These are phyloP conservation scores for Penaeus monodon DNA, from an alignment of 2,888 invertebrate genomes.

Conservation along the genomic window DNA sequence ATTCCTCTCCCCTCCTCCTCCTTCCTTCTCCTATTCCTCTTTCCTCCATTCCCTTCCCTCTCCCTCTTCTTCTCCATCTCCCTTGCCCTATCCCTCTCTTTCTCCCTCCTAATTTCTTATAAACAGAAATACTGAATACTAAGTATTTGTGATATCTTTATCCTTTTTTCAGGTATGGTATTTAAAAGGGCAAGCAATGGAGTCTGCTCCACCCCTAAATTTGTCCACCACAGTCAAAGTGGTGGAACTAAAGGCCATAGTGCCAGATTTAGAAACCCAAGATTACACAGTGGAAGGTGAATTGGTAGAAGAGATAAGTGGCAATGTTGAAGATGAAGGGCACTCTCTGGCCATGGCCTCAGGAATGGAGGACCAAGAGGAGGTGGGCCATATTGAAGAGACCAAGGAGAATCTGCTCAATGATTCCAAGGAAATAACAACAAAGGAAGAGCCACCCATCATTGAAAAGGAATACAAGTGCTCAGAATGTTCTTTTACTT, in stretches of 20 bases:
- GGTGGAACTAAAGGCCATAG: conserved; percentile 47
- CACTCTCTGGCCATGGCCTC: not conserved
- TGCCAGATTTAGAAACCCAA: conserved; percentile 33
- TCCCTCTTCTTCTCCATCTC: too few relatives aligned
- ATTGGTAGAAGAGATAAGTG: conserved; percentile 33
- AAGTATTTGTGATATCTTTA: too few relatives aligned
- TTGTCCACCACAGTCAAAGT: conserved; percentile 61
- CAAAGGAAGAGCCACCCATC: not conserved
- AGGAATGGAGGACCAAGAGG: conserved; percentile 13
- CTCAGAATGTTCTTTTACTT: conserved; percentile 39
- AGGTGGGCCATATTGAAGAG: conserved; percentile 27
- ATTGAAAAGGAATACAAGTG: conserved; percentile 47
- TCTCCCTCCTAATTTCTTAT: too few relatives aligned
- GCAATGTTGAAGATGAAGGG: conserved; percentile 12
- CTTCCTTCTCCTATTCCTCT: too few relatives aligned
- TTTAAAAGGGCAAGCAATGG: conserved; percentile 33
- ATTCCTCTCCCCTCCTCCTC: too few relatives aligned
- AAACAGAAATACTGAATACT: too few relatives aligned
- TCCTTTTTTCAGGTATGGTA: too few relatives aligned
- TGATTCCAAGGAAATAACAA: not conserved
- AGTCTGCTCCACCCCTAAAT: conserved; percentile 60
- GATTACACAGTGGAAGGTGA: conserved; percentile 56
- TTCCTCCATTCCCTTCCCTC: too few relatives aligned
- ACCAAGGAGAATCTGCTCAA: conserved; percentile 39
- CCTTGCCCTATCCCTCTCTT: too few relatives aligned